Evolutionary conservation across 2,113 vertebrate species (phyloP).

Genomic region (Colius striatus): DNA sequence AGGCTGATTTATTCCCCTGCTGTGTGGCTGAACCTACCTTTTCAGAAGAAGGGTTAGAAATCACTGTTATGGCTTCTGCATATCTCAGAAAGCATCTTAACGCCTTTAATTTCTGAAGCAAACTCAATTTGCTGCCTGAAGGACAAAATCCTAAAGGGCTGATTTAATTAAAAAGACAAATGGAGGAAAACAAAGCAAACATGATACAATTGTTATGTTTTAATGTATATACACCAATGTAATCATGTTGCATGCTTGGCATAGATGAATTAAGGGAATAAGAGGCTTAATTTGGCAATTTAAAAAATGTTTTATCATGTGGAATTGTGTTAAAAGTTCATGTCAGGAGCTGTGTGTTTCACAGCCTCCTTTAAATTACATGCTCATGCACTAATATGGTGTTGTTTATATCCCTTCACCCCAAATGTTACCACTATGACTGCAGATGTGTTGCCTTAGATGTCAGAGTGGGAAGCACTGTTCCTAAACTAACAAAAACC

Average conservation of each 20-base stretch:
- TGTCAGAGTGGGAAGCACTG: neutral
- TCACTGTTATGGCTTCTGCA: neutral
- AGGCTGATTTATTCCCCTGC: neutral
- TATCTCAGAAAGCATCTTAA: neutral
- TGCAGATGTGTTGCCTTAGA: neutral
- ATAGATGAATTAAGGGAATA: neutral
- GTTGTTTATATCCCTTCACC: neutral
- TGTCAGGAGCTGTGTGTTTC: neutral
- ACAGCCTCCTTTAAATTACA: neutral
- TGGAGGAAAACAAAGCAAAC: neutral
- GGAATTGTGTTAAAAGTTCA: neutral
- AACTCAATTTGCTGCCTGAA: neutral
- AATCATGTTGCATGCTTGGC: neutral
- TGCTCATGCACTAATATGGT: rapidly evolving
- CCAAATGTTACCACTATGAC: neutral
- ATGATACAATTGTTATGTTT: neutral
- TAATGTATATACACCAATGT: neutral
- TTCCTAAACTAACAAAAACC: neutral
- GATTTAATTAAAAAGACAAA: conserved; percentile 30
- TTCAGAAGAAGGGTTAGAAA: neutral
- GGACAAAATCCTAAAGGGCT: neutral
- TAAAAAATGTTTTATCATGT: neutral
- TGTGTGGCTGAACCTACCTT: neutral
- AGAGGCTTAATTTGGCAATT: neutral
- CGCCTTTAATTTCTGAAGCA: conserved; percentile 3